Conservation (phyloP, 2,888 invertebrate species). For the Sipha maydis region DNA sequence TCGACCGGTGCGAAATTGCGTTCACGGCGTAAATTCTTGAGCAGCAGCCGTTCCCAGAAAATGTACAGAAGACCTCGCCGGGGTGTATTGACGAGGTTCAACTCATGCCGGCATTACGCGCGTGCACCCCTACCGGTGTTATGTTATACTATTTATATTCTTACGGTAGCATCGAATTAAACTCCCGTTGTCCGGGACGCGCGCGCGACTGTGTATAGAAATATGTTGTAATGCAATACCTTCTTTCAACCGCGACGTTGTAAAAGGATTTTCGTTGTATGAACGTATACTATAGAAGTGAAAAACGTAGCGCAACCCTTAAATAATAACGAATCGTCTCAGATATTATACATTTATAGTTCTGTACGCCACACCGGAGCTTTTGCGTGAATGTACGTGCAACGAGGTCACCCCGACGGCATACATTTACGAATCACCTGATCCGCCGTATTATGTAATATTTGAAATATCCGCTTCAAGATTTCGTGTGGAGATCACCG, state of each 20-base stretch:
- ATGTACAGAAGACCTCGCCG: conserved; percentile 9
- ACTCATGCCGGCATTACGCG: neutral
- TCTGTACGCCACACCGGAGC: neutral
- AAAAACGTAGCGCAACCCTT: neutral
- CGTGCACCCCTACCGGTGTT: neutral
- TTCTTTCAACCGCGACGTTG: neutral
- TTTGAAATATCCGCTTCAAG: too few species aligned
- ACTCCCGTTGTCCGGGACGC: neutral
- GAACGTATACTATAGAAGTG: neutral
- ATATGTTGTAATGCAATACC: conserved; percentile 8
- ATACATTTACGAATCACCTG: neutral
- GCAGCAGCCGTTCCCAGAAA: neutral
- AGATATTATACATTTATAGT: too few species aligned
- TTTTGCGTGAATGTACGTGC: neutral
- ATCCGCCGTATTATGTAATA: neutral
- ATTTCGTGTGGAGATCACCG: too few species aligned
- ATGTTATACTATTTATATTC: conserved; percentile 37
- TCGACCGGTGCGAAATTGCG: conserved; percentile 10
- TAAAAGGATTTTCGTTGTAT: neutral
- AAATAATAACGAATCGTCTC: conserved; percentile 18
- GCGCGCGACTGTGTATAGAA: neutral
- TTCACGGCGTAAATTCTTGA: conserved; percentile 28
- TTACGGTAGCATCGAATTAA: conserved; percentile 14
- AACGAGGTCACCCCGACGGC: neutral
- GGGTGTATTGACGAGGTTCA: conserved; percentile 23